Evolutionary conservation across 2,113 vertebrate species (phyloP), one percentile per base, ranked within the genome.

Genomic region (Xerus inauris): DNA sequence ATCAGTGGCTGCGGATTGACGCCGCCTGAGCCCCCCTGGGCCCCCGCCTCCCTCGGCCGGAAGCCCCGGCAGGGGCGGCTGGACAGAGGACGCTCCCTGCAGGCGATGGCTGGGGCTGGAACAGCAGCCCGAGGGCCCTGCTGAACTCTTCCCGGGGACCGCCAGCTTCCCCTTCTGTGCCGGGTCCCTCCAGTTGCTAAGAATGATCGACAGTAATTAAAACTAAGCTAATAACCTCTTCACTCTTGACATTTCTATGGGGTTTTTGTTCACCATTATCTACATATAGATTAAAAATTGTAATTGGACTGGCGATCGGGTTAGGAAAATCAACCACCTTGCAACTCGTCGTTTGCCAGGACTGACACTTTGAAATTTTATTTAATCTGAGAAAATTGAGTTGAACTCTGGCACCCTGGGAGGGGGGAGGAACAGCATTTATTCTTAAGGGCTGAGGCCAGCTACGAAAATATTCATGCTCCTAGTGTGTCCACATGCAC

Each of bases 261-360:
- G 99, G 99, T 99, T 98, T 99, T 99, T 98, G 98, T 99, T 98
- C 99, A 96, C 99, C 99, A 99, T 99, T 99, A 99, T 99, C 99
- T 99, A 99, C 99, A 99, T 99, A 99, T 99, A 99, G 99, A 99
- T 99, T 99, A 99, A 99, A 99, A 99, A 99, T 98, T 98, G 98
- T 99, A 99, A 99, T 99, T 99, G 99, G 99, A 98, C 99, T 98
- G 98, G 98, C 98, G 99, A 99, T 99, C 98, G 99, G 99, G 99
- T 99, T 99, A 99, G 98, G 98, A 99, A 99, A 99, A 99, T 98
- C 98, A 98, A 98, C 98, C 98, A 97, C 98, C 97, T 98, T 98
- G 98, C 98, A 98, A 98, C 98, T 98, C 98, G 99, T 98, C 98
- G 97, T 97, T 97, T 93, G 98, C 99, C 95, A 94, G 97, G 99